Percentiles rank a stretch among this genome's conserved stretches.
Evolutionary conservation across 2,797 vertebrate genomes (phyloP).

Genomic region (Ciconia nigra): DNA sequence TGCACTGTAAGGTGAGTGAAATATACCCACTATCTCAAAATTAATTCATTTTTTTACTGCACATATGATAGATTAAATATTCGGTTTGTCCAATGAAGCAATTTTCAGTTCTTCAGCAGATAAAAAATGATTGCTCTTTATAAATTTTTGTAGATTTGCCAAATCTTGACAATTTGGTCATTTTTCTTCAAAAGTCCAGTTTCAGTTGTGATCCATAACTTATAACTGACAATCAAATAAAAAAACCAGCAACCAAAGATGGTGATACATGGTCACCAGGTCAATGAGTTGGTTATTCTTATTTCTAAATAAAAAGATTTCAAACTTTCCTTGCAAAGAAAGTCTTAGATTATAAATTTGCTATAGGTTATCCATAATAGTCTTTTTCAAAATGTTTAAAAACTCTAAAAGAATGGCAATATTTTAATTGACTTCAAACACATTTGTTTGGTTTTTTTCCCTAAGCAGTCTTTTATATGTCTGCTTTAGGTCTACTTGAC

Average conservation of each 20-base stretch:
- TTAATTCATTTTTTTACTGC: neutral
- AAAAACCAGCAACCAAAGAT: neutral
- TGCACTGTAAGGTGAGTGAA: neutral
- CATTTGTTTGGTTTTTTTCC: neutral
- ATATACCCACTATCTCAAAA: neutral
- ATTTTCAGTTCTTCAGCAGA: neutral
- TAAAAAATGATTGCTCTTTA: neutral
- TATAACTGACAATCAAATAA: neutral
- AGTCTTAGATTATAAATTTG: neutral
- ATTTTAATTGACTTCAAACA: neutral
- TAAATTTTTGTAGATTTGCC: neutral
- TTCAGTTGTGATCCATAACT: neutral
- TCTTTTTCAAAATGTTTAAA: neutral
- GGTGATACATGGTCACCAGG: neutral
- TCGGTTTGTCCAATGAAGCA: neutral
- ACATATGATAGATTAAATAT: neutral
- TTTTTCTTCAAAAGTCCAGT: neutral
- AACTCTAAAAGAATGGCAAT: neutral
- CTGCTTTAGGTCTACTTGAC: neutral
- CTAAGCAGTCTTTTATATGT: neutral
- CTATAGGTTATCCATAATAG: neutral
- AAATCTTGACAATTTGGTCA: neutral
- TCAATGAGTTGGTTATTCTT: neutral
- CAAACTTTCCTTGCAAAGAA: neutral
- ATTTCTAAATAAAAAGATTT: neutral